phyloP scores from a whole-genome alignment of 2,888 invertebrate species.

The Pollenia griseotomentosa region DNA sequence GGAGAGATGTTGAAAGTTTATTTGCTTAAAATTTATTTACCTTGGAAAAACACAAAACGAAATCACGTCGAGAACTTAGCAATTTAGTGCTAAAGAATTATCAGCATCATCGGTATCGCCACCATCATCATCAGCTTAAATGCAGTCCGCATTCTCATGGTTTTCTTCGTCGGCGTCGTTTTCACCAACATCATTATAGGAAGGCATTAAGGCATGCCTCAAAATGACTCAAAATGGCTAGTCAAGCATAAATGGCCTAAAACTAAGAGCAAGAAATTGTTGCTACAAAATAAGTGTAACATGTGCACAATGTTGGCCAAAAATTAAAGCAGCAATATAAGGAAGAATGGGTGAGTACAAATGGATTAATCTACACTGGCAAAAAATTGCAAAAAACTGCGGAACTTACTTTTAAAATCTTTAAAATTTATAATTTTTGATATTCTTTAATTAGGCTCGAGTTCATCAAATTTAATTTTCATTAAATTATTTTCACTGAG shows the following conservation, averaged over 20 bases:
- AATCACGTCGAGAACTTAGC: constrained; percentile 44
- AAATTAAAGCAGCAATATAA: constrained; percentile 17
- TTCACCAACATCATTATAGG: constrained; percentile 5
- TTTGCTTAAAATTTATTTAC: neutral
- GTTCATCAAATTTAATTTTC: no score
- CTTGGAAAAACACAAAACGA: neutral
- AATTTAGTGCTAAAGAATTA: constrained; percentile 23
- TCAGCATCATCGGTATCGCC: constrained; percentile 31
- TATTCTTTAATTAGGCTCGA: no score
- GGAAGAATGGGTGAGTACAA: neutral
- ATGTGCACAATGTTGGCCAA: constrained; percentile 12
- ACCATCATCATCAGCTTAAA: constrained; percentile 4
- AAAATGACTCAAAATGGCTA: constrained; percentile 51
- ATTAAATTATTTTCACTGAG: no score
- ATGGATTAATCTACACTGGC: neutral
- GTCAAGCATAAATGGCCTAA: constrained; percentile 56
- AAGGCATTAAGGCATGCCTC: constrained; percentile 26
- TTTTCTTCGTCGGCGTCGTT: neutral
- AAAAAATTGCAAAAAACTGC: neutral
- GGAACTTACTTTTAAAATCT: neutral
- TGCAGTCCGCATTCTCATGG: neutral
- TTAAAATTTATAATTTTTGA: no score
- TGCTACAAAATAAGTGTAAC: constrained; percentile 21
- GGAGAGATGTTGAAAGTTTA: neutral
- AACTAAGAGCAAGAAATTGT: constrained; percentile 14